Conservation (phyloP, 37 sponge, comb jelly and placozoan species). For the Corticium candelabrum region DNA sequence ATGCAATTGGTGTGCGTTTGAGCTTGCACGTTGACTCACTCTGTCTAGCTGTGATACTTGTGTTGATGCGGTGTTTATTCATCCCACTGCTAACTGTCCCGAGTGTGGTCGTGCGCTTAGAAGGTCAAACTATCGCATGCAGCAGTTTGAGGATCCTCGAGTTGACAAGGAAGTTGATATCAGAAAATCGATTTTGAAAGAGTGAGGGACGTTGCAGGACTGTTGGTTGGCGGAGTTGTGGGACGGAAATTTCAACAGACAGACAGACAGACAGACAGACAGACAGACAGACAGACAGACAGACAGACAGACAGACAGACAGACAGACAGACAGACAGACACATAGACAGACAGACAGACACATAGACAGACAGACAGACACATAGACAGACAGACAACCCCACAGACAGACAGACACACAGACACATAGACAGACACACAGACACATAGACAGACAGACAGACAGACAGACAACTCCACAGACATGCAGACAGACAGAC, state of each 20-base stretch:
- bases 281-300: no score
- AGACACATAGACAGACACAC: no score
- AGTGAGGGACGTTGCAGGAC: no score
- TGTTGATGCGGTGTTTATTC: slow-evolving; percentile 78
- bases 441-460: no score
- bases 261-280: slow-evolving; percentile 7
- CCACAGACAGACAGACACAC: no score
- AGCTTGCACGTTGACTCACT: neutral
- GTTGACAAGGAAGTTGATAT: slow-evolving; percentile 94
- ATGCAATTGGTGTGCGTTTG: neutral
- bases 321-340: no score
- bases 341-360: no score
- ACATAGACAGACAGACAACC: no score
- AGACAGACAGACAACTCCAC: no score
- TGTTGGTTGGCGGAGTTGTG: neutral
- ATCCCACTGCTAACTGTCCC: slow-evolving; percentile 85
- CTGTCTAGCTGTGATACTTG: slow-evolving; percentile 72
- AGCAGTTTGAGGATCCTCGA: slow-evolving; percentile 78
- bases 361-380: no score
- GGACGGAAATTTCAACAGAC: neutral
- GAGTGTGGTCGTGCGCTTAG: slow-evolving; percentile 71
- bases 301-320: no score
- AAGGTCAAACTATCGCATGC: slow-evolving; percentile 57
- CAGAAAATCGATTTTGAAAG: slow-evolving; percentile 83
- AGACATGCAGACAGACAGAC: no score